Conservation (phyloP, 2,113 vertebrate species). For the Herpetotheres cachinnans region DNA sequence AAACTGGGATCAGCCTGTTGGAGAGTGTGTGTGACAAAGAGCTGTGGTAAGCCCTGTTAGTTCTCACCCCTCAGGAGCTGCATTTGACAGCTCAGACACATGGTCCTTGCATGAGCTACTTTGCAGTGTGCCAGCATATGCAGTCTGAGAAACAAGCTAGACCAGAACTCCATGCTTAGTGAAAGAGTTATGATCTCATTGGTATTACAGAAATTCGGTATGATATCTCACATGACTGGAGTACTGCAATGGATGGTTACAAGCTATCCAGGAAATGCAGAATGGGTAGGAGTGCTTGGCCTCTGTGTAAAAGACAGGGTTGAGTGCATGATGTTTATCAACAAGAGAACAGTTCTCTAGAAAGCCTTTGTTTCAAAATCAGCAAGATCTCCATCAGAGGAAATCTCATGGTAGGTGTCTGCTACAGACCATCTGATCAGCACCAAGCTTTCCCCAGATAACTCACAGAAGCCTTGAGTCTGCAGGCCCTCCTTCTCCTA, state of each 20-base stretch:
- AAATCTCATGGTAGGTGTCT: not conserved
- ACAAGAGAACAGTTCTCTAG: not conserved
- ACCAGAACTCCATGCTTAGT: not conserved
- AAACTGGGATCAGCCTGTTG: not conserved
- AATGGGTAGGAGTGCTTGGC: not conserved
- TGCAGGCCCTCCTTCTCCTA: not conserved
- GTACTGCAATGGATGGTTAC: not conserved
- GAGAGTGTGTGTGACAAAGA: not conserved
- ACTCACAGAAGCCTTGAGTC: not conserved
- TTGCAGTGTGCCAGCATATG: not conserved
- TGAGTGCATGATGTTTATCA: not conserved
- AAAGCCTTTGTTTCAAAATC: not conserved
- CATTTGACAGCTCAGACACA: not conserved
- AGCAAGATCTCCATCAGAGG: too few relatives aligned
- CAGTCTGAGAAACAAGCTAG: not conserved
- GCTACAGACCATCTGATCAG: not conserved
- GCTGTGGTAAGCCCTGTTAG: not conserved
- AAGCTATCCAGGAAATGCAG: not conserved
- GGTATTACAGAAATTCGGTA: not conserved
- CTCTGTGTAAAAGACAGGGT: not conserved
- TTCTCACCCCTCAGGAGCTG: not conserved
- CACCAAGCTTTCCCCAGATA: not conserved
- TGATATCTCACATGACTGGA: not conserved
- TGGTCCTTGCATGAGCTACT: not conserved
- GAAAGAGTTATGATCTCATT: not conserved